Conservation (phyloP, 2,888 invertebrate genomes). For the Athalia circularis region DNA sequence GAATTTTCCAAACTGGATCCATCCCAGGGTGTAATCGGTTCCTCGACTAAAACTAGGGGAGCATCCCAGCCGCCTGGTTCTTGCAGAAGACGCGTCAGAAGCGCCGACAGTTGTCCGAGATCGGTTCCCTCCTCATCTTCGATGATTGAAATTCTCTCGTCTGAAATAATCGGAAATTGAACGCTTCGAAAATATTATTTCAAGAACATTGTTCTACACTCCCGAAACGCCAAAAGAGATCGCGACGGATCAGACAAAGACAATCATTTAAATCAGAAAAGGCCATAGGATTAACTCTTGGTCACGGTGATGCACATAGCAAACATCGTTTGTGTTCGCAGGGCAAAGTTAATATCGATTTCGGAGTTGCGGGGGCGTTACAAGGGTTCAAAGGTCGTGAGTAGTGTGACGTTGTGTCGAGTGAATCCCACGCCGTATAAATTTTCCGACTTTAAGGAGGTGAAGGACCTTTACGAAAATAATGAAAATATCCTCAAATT, state of each 20-base stretch:
- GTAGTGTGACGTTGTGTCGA: conserved; percentile 9
- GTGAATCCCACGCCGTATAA: conserved; percentile 24
- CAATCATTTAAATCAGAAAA: too few species aligned
- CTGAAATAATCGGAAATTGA: conserved; percentile 34
- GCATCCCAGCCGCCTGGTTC: conserved; percentile 53
- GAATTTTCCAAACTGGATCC: conserved; percentile 37
- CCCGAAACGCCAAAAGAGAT: too few species aligned
- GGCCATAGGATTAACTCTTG: too few species aligned
- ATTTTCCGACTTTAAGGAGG: too few species aligned
- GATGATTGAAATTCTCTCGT: conserved; percentile 49
- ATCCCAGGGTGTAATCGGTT: conserved; percentile 40
- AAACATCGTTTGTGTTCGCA: not conserved
- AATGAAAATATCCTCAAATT: not conserved
- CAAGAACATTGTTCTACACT: not conserved
- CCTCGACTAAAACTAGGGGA: conserved; percentile 56
- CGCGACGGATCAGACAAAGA: too few species aligned
- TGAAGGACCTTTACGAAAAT: too few species aligned
- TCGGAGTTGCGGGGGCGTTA: conserved; percentile 22
- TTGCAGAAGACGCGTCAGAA: conserved; percentile 53
- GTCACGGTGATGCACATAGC: too few species aligned
- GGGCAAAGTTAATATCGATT: conserved; percentile 21
- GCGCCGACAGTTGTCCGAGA: conserved; percentile 51
- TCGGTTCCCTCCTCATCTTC: conserved; percentile 54
- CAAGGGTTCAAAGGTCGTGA: conserved; percentile 31
- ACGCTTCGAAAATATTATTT: too few species aligned